Conservation (phyloP, 2,113 vertebrate genomes). For the Corvus hawaiiensis region DNA sequence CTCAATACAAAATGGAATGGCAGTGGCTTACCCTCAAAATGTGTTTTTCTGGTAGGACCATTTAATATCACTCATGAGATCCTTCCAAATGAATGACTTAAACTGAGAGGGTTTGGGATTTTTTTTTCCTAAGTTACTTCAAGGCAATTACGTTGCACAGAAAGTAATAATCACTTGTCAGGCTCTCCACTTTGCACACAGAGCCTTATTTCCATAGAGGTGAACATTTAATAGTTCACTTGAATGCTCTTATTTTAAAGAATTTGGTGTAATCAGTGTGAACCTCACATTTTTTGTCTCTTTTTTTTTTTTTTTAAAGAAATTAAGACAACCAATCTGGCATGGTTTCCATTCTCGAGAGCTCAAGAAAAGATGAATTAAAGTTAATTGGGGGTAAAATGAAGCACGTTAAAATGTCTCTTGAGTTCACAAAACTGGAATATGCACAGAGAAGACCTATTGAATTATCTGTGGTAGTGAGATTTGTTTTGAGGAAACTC, state of each 20-base stretch:
- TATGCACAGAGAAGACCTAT: constrained; percentile 21
- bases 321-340: constrained; percentile 25
- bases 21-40: not conserved
- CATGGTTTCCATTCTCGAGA: not conserved
- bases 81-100: not conserved
- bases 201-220: constrained; percentile 51
- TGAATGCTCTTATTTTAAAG: constrained; percentile 42
- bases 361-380: constrained; percentile 32
- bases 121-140: not conserved
- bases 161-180: constrained; percentile 60
- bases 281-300: not conserved
- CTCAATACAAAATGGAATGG: not conserved
- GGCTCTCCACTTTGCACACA: constrained; percentile 31
- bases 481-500: constrained; percentile 35
- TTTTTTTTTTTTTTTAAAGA: not conserved
- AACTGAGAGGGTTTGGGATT: not conserved
- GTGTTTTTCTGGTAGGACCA: not conserved
- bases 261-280: constrained; percentile 41
- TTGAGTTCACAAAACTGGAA: constrained; percentile 12
- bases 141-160: constrained; percentile 14
- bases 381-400: constrained; percentile 59
- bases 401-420: constrained; percentile 30
- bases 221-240: constrained; percentile 52
- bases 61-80: constrained; percentile 17
- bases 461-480: constrained; percentile 4